phyloP scores from a whole-genome alignment of 2,888 invertebrate genomes.

The Sinotaia quadrata region DNA sequence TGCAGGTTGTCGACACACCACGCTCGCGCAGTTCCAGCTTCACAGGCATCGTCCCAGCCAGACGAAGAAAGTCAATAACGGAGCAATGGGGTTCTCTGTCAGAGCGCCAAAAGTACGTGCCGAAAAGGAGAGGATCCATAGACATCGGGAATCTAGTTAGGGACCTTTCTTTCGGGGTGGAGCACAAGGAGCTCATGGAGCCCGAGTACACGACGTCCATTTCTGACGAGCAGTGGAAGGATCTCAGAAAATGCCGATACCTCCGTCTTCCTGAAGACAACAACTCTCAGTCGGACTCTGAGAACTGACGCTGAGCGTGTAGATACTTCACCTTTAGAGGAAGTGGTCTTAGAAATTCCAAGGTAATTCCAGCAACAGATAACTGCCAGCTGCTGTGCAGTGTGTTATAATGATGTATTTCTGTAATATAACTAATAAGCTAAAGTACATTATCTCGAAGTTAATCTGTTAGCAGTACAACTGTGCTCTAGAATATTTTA shows the following conservation, averaged over 20 bases:
- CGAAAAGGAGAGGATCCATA: conserved; percentile 4
- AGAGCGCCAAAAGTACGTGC: neutral
- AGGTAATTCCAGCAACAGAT: no score
- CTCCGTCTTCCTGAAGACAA: conserved; percentile 11
- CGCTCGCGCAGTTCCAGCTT: neutral
- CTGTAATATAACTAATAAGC: no score
- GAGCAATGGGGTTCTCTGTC: neutral
- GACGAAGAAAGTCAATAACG: neutral
- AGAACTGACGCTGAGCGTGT: no score
- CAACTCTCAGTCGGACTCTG: neutral
- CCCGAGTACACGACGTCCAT: neutral
- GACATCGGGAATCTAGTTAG: conserved; percentile 15
- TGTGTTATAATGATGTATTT: no score
- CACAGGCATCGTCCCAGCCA: neutral
- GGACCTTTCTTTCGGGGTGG: conserved; percentile 16
- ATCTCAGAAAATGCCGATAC: conserved; percentile 23
- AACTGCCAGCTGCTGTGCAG: no score
- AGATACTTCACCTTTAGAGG: no score
- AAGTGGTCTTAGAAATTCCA: no score
- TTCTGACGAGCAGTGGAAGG: conserved; percentile 9
- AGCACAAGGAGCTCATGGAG: conserved; percentile 13
- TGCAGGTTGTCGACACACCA: neutral
- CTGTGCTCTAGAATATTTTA: no score
- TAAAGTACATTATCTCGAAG: no score
- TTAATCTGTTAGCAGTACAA: no score